phyloP scores from a whole-genome alignment of 1,140 invertebrate genomes.

The Micrasema longulum region DNA sequence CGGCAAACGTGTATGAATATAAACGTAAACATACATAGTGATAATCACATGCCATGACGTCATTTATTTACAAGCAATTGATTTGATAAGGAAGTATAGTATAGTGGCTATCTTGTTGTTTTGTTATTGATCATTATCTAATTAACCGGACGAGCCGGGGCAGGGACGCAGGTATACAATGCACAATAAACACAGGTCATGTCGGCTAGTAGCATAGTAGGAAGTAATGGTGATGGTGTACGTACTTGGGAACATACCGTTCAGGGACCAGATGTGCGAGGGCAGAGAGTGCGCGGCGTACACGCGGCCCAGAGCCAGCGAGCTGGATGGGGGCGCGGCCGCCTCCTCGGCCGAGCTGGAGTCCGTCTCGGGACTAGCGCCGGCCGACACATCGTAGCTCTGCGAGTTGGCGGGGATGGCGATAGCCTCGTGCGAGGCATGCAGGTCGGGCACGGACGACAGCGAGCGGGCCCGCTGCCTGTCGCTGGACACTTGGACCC shows the following conservation, averaged over 20 bases:
- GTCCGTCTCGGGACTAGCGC: slow-evolving; percentile 72
- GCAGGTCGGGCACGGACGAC: slow-evolving; percentile 84
- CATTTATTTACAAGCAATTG: slow-evolving; percentile 35
- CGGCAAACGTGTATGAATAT: background rate
- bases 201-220: background rate
- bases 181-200: background rate
- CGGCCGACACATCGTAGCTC: slow-evolving; percentile 71
- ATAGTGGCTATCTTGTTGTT: slow-evolving; percentile 14
- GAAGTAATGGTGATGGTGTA: background rate
- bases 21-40: slow-evolving; percentile 23
- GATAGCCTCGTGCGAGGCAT: slow-evolving; percentile 71
- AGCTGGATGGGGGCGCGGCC: slow-evolving; percentile 65
- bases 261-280: slow-evolving; percentile 91
- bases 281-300: slow-evolving; percentile 90
- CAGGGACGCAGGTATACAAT: background rate
- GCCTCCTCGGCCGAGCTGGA: slow-evolving; percentile 71
- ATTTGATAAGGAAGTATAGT: slow-evolving; percentile 36
- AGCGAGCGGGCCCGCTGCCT: slow-evolving; percentile 84
- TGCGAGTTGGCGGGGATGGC: slow-evolving; percentile 68
- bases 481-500: slow-evolving; percentile 76
- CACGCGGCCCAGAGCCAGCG: slow-evolving; percentile 74
- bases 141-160: too few species aligned
- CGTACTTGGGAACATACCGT: slow-evolving; percentile 74
- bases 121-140: too few species aligned
- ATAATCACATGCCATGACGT: slow-evolving; percentile 19